Conservation (phyloP, 2,797 vertebrate genomes). For the Spinus olivaceus region DNA sequence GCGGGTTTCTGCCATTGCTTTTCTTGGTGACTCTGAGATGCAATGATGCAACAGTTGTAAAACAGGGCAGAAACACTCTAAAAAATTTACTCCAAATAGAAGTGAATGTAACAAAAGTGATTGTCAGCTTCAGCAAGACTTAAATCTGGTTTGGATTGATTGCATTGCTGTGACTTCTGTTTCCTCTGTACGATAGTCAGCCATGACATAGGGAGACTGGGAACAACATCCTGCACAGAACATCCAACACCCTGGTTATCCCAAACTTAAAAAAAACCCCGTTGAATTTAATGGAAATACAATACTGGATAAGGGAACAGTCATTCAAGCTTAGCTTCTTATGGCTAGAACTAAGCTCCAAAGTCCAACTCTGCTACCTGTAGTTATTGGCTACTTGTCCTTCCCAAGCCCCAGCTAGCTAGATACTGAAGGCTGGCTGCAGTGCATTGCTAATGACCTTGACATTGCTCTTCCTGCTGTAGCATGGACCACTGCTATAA, state of each 20-base stretch:
- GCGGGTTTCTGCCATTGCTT: neutral
- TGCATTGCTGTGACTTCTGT: neutral
- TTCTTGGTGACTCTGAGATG: neutral
- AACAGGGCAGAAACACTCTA: neutral
- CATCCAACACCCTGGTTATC: neutral
- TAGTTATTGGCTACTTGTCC: neutral
- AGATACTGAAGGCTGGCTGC: neutral
- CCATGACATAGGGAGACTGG: rapidly evolving
- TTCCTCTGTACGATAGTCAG: neutral
- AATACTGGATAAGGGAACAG: neutral
- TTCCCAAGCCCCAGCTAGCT: neutral
- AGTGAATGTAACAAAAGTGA: neutral
- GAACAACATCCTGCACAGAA: neutral
- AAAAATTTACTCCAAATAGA: neutral
- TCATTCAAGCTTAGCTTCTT: neutral
- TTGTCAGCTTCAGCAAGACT: neutral
- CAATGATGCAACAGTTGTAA: neutral
- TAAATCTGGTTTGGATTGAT: neutral
- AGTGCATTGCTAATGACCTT: conserved; percentile 13
- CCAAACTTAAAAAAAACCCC: neutral
- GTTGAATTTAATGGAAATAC: neutral
- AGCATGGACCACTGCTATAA: conserved; percentile 38
- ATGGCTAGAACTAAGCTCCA: neutral
- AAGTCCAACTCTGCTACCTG: neutral
- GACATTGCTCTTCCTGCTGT: conserved; percentile 12